Percentiles rank a stretch among this genome's conserved stretches.
These are phyloP conservation scores for Caranx melampygus DNA, from an alignment of 2,113 vertebrate genomes.

Conservation along the genomic window DNA sequence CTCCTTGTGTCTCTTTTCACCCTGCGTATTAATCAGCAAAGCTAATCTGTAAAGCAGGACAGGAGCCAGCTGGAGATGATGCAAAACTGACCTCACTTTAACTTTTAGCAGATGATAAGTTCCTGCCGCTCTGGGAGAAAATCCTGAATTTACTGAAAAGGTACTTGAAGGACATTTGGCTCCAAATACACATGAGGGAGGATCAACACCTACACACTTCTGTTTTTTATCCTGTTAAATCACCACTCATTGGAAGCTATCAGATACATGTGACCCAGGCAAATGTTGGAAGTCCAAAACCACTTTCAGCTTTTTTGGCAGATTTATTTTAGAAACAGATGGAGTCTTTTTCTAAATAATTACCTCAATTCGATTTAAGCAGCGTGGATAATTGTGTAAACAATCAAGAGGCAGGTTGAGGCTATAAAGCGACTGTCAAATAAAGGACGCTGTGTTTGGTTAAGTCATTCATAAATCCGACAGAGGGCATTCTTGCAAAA, in stretches of 20 bases:
- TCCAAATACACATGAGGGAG: not conserved
- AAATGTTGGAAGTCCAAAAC: conserved; percentile 2
- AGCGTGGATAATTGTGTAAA: not conserved
- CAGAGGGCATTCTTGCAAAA: not conserved
- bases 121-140: conserved; percentile 13
- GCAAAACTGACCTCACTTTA: conserved; percentile 9
- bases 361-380: not conserved
- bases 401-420: not conserved
- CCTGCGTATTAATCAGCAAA: conserved; percentile 21
- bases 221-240: conserved; percentile 5
- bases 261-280: not conserved
- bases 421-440: conserved; percentile 2
- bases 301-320: conserved; percentile 2
- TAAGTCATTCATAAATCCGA: not conserved
- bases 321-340: conserved; percentile 14
- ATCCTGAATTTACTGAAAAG: conserved; percentile 14
- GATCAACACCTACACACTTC: not conserved
- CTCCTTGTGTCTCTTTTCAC: conserved; percentile 15
- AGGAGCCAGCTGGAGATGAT: conserved; percentile 6
- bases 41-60: conserved; percentile 32
- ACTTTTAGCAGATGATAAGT: conserved; percentile 33
- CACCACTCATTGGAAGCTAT: not conserved
- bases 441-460: conserved; percentile 9
- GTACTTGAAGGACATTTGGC: conserved; percentile 47
- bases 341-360: not conserved